Conservation (phyloP, 2,888 invertebrate species). For the Drosophila aldrichi region DNA sequence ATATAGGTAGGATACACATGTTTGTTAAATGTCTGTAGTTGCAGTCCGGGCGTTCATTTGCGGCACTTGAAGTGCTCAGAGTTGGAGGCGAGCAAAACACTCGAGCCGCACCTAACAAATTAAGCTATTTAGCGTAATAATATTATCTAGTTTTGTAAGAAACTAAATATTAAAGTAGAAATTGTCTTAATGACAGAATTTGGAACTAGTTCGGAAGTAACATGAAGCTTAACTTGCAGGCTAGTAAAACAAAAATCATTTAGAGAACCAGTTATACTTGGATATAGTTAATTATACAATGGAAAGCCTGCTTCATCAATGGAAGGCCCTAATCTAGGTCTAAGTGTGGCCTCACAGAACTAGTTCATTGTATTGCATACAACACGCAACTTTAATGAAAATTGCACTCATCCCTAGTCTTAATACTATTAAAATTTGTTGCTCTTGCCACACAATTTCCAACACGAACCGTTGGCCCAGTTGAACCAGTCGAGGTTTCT, state of each 20-base stretch:
- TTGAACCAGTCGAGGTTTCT: constrained; percentile 6
- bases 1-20: constrained; percentile 1
- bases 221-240: background rate
- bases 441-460: constrained; percentile 3
- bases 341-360: background rate
- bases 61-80: background rate
- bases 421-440: background rate
- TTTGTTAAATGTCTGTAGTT: background rate
- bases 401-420: background rate
- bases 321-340: background rate
- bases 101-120: background rate
- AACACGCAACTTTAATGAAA: background rate
- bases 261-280: background rate
- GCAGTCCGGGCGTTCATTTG: constrained; percentile 2
- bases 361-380: background rate
- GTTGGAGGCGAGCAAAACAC: background rate
- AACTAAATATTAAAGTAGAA: background rate
- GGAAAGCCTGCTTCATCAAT: background rate
- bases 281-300: background rate
- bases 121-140: background rate
- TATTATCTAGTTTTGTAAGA: background rate
- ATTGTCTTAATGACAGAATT: background rate
- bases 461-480: constrained; percentile 6
- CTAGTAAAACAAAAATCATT: background rate
- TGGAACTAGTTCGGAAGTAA: background rate